Percentiles rank a stretch among this genome's conserved stretches.
These are phyloP conservation scores for Oegoconia quadripuncta DNA, from an alignment of 2,888 invertebrate genomes.

Conservation along the genomic window DNA sequence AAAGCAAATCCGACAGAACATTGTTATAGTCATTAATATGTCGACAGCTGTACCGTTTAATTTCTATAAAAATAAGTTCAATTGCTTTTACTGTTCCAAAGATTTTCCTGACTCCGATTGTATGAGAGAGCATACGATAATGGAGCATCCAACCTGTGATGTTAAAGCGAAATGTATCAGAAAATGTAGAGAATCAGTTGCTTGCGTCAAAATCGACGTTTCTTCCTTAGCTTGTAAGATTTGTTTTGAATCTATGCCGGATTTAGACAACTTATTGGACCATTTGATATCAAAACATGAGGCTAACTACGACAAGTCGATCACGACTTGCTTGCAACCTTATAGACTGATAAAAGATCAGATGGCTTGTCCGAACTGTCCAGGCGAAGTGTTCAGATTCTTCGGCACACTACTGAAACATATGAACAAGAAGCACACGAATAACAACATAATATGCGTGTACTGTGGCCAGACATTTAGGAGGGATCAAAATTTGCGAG, in stretches of 20 bases:
- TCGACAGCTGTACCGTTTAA: constrained; percentile 71
- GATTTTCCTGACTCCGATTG: constrained; percentile 63
- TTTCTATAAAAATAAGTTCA: constrained; percentile 69
- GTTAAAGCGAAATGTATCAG: constrained; percentile 61
- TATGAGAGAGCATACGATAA: constrained; percentile 60
- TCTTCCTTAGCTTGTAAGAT: constrained; percentile 61
- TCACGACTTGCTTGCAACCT: constrained; percentile 64
- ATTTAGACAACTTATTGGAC: constrained; percentile 55
- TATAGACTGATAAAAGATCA: constrained; percentile 61
- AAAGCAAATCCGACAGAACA: constrained; percentile 64
- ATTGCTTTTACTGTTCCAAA: constrained; percentile 70
- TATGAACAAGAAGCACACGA: constrained; percentile 64
- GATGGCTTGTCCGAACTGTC: constrained; percentile 64
- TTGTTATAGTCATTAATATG: constrained; percentile 65
- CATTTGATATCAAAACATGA: constrained; percentile 62
- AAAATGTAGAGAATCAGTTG: constrained; percentile 65
- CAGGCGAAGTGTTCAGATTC: constrained; percentile 57
- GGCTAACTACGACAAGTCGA: constrained; percentile 62
- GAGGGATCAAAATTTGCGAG: constrained; percentile 64
- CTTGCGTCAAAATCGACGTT: constrained; percentile 68
- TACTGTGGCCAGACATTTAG: constrained; percentile 68
- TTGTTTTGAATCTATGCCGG: constrained; percentile 56
- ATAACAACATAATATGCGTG: constrained; percentile 69
- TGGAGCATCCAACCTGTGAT: constrained; percentile 62
- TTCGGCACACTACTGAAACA: constrained; percentile 68